Conservation (phyloP, 2,888 invertebrate genomes). For the Leptura quadrifasciata region DNA sequence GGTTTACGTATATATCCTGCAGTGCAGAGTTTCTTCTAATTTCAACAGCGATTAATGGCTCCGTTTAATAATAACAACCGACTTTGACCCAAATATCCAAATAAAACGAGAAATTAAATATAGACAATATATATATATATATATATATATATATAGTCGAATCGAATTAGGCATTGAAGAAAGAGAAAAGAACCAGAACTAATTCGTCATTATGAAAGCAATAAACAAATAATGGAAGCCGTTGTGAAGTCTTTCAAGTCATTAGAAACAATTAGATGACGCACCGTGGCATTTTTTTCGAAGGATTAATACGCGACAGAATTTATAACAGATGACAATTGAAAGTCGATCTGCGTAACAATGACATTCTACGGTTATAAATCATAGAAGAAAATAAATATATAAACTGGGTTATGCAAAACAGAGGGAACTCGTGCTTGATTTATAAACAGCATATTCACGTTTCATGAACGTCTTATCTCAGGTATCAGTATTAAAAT, state of each 20-base stretch:
- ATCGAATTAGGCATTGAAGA: neutral
- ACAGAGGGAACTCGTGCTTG: too few species aligned
- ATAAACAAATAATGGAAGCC: neutral
- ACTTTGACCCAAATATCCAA: constrained; percentile 11
- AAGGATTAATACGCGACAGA: neutral
- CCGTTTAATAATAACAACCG: neutral
- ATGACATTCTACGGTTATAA: constrained; percentile 5
- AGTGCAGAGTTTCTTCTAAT: neutral
- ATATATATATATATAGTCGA: too few species aligned
- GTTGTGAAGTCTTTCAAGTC: neutral
- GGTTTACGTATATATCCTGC: neutral
- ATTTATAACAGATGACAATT: neutral
- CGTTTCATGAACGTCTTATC: too few species aligned
- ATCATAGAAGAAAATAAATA: constrained; percentile 4
- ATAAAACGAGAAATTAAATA: neutral
- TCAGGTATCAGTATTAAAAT: too few species aligned
- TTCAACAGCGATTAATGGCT: neutral
- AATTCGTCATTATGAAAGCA: constrained; percentile 2
- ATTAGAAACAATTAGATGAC: constrained; percentile 8
- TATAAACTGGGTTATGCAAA: neutral
- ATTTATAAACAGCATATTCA: too few species aligned
- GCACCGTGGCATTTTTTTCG: neutral
- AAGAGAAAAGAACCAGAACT: constrained; percentile 15
- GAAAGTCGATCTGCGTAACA: constrained; percentile 5
- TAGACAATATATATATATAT: neutral